Evolutionary conservation across 2,113 vertebrate species (phyloP).

Genomic region (Tenebrosternarchus preto): DNA sequence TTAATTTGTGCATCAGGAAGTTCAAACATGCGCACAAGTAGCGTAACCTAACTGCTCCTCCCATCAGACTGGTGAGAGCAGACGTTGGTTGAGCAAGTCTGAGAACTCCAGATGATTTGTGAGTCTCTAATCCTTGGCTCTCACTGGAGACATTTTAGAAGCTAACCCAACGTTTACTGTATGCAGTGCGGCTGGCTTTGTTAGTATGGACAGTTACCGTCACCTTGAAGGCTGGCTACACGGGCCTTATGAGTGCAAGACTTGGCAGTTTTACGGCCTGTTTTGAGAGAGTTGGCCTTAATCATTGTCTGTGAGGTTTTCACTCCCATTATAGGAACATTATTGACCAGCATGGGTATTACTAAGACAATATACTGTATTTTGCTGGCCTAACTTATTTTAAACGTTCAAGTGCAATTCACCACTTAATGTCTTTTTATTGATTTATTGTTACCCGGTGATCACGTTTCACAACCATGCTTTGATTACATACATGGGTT

Average conservation of each 20-base stretch:
- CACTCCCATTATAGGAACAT: background rate
- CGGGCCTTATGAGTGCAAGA: background rate
- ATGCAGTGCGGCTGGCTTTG: background rate
- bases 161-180: background rate
- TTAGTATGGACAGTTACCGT: background rate
- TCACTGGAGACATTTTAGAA: background rate
- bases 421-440: background rate
- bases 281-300: constrained; percentile 17
- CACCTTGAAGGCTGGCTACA: background rate
- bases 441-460: background rate
- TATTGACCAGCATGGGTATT: constrained; percentile 11
- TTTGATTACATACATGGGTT: background rate
- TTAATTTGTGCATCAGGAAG: constrained; percentile 9
- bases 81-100: background rate
- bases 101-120: no score
- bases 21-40: constrained; percentile 23
- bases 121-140: background rate
- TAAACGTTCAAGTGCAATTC: constrained; percentile 48
- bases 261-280: background rate
- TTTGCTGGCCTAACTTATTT: constrained; percentile 15
- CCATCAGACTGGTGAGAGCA: background rate
- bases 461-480: constrained; percentile 1
- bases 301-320: background rate
- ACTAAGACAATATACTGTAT: background rate
- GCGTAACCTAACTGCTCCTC: background rate